Base-by-base conservation (phyloP, 2,797 vertebrate species). In the Hypotaenidia okinawae region DNA sequence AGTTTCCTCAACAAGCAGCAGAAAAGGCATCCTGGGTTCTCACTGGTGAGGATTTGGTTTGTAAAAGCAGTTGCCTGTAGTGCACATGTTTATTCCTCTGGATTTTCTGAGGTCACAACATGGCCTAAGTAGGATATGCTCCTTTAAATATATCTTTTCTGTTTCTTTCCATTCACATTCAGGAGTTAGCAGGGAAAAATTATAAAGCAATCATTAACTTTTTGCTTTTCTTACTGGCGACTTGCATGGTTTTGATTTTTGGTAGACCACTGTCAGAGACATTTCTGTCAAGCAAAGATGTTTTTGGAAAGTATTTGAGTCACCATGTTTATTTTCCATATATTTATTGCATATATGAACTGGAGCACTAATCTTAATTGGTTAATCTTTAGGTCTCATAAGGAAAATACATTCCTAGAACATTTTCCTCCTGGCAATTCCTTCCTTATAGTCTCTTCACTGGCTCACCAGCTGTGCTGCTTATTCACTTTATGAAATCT, bases 401-500 rank as follows among this genome's bases (percentile, higher is more conserved):
- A 45, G 41, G 23, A 82, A 89, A 90, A 73, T 73, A 69, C 5
- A 57, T 67, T 88, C 52, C 59, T 66, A 49, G 49, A 91, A 84
- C 9, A 80, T 84, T 82, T 84, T 84, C 43, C 81, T 87, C 55
- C 12, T 76, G 67, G 21, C 75, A 80, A 51, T 86, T 66, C 27
- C 77, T 93, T 88, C 47, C 51, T 55, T 91, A 33, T 57, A 75
- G 62, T 84, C 73, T 79, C 75, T 70, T 77, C 28, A 43, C 37
- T 78, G 39, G 28, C 58, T 94, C 11, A 11, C 62, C 82, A 95
- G 79, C 72, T 93, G 76, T 85, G 63, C 62, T 83, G 75, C 41
- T 92, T 93, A 75, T 85, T 86, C 66, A 62, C 80, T 92, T 95
- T 79, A 75, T 84, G n/a, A 76, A 92, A 91, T 89, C 54, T 86